Base-by-base conservation (phyloP, 2,113 vertebrate species). In the Psittacula cyanocephala region DNA sequence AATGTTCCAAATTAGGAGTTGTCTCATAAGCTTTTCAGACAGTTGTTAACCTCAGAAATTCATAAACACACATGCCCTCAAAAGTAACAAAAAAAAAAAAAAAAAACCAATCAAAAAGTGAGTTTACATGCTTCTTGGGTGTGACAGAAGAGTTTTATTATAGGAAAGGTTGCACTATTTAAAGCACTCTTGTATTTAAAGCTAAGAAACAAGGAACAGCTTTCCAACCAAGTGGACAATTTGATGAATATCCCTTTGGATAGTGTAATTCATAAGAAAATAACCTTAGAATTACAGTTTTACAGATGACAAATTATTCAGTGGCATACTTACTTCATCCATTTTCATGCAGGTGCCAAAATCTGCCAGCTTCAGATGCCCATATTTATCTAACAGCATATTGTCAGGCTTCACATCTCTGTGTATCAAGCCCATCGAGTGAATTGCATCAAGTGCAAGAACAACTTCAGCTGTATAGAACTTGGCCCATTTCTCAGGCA, bases 301-400 rank as follows among this genome's bases (percentile, higher is more conserved):
- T 89, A 74, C 16, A 81, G n/a, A 78, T 28, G 12, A 50, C 43
- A 39, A 90, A 81, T 59, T 35, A 75, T 81, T 89, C 76, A 68
- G 74, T 14, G 79, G 77, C 28, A 91, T 94, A 97, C 99, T 99
- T 98, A 99, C 99, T 83, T 98, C 96, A 97, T 99, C 98, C 99
- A 99, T 99, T 98, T 99, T 99, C 99, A 99, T 99, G 96, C 99
- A 99, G 10, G 99, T 99, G 97, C 99, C 99, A 89, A 99, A 99
- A 98, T 99, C 99, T 22, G 99, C 99, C 91, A 99, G 98, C 96
- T 99, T 99, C 75, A 99, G 98, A 97, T 99, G 99, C 65, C 99
- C 99, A 4, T 98, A 81, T 79, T 98, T 98, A 98, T 99, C 99
- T 96, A 99, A 98, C 76, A 99, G 99, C 99, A 99, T 99, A 97